Base-by-base conservation (phyloP, 2,113 vertebrate genomes). In the Synchiropus splendidus region DNA sequence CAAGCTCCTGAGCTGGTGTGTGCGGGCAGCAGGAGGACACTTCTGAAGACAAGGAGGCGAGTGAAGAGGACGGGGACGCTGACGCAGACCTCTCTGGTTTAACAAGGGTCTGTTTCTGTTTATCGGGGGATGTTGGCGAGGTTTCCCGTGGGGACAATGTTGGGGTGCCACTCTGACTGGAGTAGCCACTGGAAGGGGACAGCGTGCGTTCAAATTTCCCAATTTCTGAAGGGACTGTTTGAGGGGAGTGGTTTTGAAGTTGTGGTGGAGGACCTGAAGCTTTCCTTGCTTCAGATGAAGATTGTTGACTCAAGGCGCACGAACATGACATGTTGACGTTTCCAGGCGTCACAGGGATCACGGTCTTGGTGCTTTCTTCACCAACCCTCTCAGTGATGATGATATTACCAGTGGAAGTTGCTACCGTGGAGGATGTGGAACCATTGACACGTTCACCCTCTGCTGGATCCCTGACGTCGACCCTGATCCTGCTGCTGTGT, bases 141-240 rank as follows among this genome's bases (percentile, higher is more conserved):
- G 90, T 80, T 2, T 80, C 86, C 78, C 89, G 95, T 21, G 86
- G 57, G 30, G 87, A 89, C 56, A 92, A 82, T 0, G 91, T 94
- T 1, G 93, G 93, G 0, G 92, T 98, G 31, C 90, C 92, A 12
- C 92, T 97, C 78, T 97, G 93, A 72, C 92, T 98, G 0, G 94
- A 97, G 64, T 97, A 97, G 13, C 93, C 93, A n/a, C 93, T 98
- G 46, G 94, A 97, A 2, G 93, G 93, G 12, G 94, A 97, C 67
- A 97, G 82, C 17, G 94, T 97, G 70, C 89, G 87, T 58, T 91
- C 88, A 64, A 83, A 84, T 54, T 75, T 85, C 17, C 51, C 74
- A 4, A 51, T 69, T 36, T 73, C 68, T 2, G 61, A 61, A 12
- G 64, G 41, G 11, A 46, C 48, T 55, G 78, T 82, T 42, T 77